A percentile compares a stretch with the other conserved stretches of the same genome.
Conservation (phyloP, 2,113 vertebrate genomes). For the Rhombomys opimus region DNA sequence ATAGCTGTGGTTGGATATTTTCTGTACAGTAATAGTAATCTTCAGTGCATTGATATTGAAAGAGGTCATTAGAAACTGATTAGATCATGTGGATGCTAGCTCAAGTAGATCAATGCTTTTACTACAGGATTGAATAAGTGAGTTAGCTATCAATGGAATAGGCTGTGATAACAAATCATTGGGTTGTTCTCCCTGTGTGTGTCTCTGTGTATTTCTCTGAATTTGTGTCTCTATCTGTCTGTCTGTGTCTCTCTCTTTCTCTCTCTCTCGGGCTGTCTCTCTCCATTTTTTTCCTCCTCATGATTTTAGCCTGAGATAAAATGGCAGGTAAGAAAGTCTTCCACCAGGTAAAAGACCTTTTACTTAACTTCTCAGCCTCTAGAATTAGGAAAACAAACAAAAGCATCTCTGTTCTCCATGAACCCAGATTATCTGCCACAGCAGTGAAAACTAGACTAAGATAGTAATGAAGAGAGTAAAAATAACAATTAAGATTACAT, state of each 20-base stretch:
- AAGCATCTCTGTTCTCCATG: neutral
- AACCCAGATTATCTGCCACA: neutral
- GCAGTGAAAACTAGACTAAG: too few relatives aligned
- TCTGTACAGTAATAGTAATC: neutral
- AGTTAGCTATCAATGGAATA: neutral
- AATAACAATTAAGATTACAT: neutral
- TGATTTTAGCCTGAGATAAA: neutral
- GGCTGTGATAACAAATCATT: neutral
- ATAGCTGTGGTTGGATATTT: neutral
- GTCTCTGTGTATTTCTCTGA: neutral
- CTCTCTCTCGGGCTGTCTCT: neutral
- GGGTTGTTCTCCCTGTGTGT: neutral
- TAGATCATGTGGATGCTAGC: neutral
- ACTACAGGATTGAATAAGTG: neutral
- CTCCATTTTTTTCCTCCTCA: neutral
- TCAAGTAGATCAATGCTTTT: neutral
- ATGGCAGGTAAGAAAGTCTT: neutral
- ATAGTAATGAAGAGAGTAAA: neutral
- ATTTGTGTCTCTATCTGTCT: accelerated
- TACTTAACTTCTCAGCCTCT: neutral
- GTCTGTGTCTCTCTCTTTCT: neutral
- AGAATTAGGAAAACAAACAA: neutral
- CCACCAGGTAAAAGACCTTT: neutral
- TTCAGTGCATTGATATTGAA: neutral
- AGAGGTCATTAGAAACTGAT: neutral